A percentile compares a stretch with the other conserved stretches of the same genome.
Conservation (phyloP, 2,113 vertebrate genomes). For the Apteryx owenii region DNA sequence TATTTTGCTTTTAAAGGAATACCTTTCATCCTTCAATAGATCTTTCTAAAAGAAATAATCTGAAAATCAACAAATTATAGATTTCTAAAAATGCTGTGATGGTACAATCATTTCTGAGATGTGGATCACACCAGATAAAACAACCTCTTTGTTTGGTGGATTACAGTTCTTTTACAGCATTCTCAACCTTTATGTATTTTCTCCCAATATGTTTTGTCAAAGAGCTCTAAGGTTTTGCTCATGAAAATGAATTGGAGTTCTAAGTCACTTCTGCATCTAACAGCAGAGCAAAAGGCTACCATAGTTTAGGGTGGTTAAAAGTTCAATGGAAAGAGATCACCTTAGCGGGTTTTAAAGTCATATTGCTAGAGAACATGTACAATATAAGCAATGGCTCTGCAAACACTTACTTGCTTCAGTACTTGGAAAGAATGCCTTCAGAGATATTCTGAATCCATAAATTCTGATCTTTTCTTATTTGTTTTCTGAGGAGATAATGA, state of each 20-base stretch:
- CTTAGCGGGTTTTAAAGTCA: not conserved
- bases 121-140: not conserved
- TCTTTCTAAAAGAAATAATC: not conserved
- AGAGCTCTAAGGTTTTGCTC: not conserved
- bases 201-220: not conserved
- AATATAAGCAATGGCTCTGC: not conserved
- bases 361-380: not conserved
- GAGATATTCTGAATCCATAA: not conserved
- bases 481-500: not conserved
- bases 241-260: not conserved
- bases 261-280: not conserved
- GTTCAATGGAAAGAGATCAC: not conserved
- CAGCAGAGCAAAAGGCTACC: not conserved
- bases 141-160: not conserved
- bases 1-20: slow-evolving; percentile 5
- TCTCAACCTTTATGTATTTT: not conserved
- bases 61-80: not conserved
- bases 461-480: not conserved
- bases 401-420: not conserved
- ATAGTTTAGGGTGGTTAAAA: not conserved
- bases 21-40: not conserved
- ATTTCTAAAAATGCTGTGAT: not conserved
- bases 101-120: not conserved
- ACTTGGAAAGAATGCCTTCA: not conserved
- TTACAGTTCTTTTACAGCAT: not conserved